Base-by-base conservation (phyloP, 2,888 invertebrate genomes). In the Mimas tiliae region DNA sequence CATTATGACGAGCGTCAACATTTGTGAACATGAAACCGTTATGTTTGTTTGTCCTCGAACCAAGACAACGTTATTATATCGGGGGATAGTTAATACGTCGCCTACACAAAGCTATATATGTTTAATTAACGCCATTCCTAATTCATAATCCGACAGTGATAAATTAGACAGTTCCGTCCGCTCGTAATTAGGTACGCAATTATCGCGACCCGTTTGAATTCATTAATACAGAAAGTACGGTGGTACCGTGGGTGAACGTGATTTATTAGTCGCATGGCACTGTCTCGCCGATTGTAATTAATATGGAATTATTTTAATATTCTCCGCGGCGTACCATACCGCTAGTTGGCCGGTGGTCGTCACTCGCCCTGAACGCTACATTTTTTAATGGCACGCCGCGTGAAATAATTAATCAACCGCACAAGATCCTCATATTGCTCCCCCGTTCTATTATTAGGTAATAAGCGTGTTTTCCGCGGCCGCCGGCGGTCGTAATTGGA, bases 111-210 rank as follows among this genome's bases (percentile, higher is more conserved):
- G 89, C 86, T 89, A 91, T 89, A 87, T 90, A 91, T 90, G 90
- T 90, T 91, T 89, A 90, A 92, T 91, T 88, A 90, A 88, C 86
- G 88, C 88, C 84, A 85, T 89, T 85, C 86, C 88, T 90, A 90
- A 93, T 91, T 92, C 90, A 91, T 92, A 93, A 93, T 91, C 91
- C 85, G 92, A 92, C 92, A 90, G 85, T 93, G 91, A 93, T 90
- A 91, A 91, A 93, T 93, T 87, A 88, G 87, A 86, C 86, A 80
- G 85, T 84, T 78, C 84, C 87, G 89, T 82, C 87, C 88, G 86
- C 84, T 77, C 82, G 88, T 91, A 92, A 93, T 91, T 92, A 92
- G 91, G 88, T 89, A 84, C 88, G 91, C 91, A 92, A 93, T 93
- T 93, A 92, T 90, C 88, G 90, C 88, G 85, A 87, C 85, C 85